Conservation (phyloP, 2,888 invertebrate genomes). For the Lucinisca nassula region DNA sequence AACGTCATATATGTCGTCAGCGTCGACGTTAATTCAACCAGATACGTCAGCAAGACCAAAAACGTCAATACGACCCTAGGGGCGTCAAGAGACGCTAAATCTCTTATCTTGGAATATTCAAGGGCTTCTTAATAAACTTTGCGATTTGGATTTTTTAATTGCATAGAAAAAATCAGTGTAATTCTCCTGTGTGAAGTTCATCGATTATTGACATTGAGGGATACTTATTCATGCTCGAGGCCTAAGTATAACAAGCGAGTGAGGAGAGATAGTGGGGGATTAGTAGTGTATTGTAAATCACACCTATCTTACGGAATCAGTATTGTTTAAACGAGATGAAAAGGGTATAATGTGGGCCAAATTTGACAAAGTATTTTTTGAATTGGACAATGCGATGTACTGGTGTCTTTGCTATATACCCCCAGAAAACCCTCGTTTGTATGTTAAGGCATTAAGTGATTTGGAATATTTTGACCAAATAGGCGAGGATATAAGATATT, state of each 20-base stretch:
- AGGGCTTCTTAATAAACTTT: not conserved
- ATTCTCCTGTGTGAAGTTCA: not conserved
- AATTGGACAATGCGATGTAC: conserved; percentile 15
- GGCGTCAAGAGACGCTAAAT: not conserved
- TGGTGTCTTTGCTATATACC: conserved; percentile 44
- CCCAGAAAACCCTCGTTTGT: conserved; percentile 34
- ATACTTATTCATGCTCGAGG: not conserved
- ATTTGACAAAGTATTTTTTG: not conserved
- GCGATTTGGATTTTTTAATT: not conserved
- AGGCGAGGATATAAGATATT: too few species aligned
- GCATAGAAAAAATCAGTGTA: not conserved
- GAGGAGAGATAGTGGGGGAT: not conserved
- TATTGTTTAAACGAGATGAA: conserved; percentile 26
- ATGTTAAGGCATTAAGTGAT: not conserved
- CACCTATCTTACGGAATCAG: not conserved
- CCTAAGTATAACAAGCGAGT: not conserved
- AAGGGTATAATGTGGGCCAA: conserved; percentile 45
- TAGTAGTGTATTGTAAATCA: not conserved
- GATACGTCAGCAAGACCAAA: not conserved
- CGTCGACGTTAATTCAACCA: too few species aligned
- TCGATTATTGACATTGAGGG: not conserved
- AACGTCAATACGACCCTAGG: not conserved
- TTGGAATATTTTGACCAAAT: not conserved
- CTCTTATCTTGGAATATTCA: not conserved
- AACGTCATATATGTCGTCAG: too few species aligned